Base-by-base conservation (phyloP, 1,140 invertebrate species). In the Ceratina australensis region DNA sequence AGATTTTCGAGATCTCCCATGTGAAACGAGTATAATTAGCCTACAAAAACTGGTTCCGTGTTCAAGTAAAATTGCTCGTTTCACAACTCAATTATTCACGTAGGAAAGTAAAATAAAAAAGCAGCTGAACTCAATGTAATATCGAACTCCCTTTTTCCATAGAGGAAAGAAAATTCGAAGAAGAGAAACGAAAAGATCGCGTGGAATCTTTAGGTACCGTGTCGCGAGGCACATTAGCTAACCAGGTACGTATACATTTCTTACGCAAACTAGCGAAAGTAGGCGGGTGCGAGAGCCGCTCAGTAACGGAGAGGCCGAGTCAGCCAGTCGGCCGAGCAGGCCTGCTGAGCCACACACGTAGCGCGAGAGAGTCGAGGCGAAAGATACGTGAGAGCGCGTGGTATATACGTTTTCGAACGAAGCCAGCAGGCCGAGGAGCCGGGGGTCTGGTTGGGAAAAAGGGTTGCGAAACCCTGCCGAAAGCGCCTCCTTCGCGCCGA, bases 261-360 rank as follows among this genome's bases (percentile, higher is more conserved):
- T 89, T 89, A 90, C 88, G 89, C 88, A 90, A 89, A 89, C 87
- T 89, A 89, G 89, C 88, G 88, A 90, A 89, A 90, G 89, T 89
- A 89, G 87, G 86, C 87, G 83, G 86, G 79, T 74, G 67, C 79
- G 83, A 85, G 83, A 73, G 72, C 54, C 54, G 63, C 78, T 81
- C 71, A 60, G 57, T 49, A 71, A 80, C 77, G 52, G 68, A 69
- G 42, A 75, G 66, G 56, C 50, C 52, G 16, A 54, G 52, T n/a
- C n/a, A 54, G 52, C 52, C 52, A 54, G 52, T 54, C 52, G n/a
- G 52, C 20, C 54, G 50, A 52, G 3, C 49, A 12, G 60, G 22
- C 22, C n/a, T n/a, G n/a, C n/a, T 60, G 24, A 72, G 28, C 65
- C 59, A 56, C 60, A 56, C 81, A 72, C 65, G 33, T 71, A 81